Base-by-base conservation (phyloP, 2,888 invertebrate genomes). In the Machimus rusticus region DNA sequence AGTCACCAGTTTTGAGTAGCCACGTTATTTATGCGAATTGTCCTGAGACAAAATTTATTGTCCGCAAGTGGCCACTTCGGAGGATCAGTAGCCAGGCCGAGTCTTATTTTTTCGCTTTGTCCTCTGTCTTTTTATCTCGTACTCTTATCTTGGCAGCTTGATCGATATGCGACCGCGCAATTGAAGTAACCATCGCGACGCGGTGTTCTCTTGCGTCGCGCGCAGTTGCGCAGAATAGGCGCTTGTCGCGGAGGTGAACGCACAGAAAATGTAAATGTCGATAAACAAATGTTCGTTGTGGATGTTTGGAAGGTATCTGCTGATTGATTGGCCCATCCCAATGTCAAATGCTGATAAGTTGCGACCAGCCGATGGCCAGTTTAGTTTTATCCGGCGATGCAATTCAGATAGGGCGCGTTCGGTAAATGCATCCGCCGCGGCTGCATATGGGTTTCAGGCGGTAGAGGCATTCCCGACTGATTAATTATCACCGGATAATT, bases 81-180 rank as follows among this genome's bases (percentile, higher is more conserved):
- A 12, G 12, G 66, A 66, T 12, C 28, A 19, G 66, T 19, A 74
- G 23, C 66, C 66, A 19, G 19, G n/a, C 37, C 34, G 37, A 16
- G 23, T 81, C 31, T 81, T 28, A 6, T 46, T 51, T 81, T 51
- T 81, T 12, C 28, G 12, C 6, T n/a, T 51, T 51, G 31, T 81
- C 31, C 23, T 19, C 19, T 81, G 34, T 23, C 51, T 23, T 81
- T 81, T 31, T 51, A 84, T 84, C 34, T 84, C 84, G 74, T 74
- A 23, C n/a, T 19, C 84, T 84, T 84, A 84, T 84, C 84, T 84
- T 84, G 84, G 66, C 84, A 84, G 84, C 37, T 84, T 84, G 84
- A 84, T 84, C 84, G 84, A 84, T 84, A 84, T 84, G 84, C 66
- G 84, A 37, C 84, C 66, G 84, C 66, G 84, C 84, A 84, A 84